phyloP scores from a whole-genome alignment of 92 coral and sea anemone genomes.

The Zoanthus sansibaricus region DNA sequence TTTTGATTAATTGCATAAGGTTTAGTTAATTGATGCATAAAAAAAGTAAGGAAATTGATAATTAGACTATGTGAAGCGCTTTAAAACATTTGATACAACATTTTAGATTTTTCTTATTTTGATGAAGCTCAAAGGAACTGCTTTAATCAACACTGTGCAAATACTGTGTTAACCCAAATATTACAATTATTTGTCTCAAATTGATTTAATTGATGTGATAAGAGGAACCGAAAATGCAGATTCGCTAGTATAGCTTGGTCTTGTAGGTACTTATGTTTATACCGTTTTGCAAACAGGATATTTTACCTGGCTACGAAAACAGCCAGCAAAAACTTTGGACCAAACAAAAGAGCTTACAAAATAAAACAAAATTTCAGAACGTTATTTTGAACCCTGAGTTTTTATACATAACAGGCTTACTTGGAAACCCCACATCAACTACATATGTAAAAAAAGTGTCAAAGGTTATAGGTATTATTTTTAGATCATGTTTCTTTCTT shows the following conservation, averaged over 20 bases:
- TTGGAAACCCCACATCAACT: too few species aligned
- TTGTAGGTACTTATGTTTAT: conserved; percentile 11
- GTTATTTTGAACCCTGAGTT: conserved; percentile 41
- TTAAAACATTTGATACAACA: conserved; percentile 21
- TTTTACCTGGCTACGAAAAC: too few species aligned
- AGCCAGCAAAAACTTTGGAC: too few species aligned
- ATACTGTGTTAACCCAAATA: conserved; percentile 37
- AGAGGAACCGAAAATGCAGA: conserved; percentile 29
- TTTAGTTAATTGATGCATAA: conserved; percentile 37
- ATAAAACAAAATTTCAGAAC: conserved; percentile 26
- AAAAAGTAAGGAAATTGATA: conserved; percentile 36
- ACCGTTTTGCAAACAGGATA: conserved; percentile 33
- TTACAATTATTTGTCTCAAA: conserved; percentile 30
- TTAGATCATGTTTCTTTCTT: too few species aligned
- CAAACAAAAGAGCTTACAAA: conserved; percentile 6
- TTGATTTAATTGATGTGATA: conserved; percentile 24
- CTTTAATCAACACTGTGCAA: conserved; percentile 30
- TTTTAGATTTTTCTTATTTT: conserved; percentile 22
- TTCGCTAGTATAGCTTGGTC: conserved; percentile 31
- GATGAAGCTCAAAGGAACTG: conserved; percentile 29
- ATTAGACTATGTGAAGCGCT: conserved; percentile 25
- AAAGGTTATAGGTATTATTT: too few species aligned
- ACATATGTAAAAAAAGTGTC: too few species aligned
- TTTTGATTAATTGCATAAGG: conserved; percentile 22
- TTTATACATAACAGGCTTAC: background rate